phyloP scores from a whole-genome alignment of 2,888 invertebrate genomes.

The Meganola albula region DNA sequence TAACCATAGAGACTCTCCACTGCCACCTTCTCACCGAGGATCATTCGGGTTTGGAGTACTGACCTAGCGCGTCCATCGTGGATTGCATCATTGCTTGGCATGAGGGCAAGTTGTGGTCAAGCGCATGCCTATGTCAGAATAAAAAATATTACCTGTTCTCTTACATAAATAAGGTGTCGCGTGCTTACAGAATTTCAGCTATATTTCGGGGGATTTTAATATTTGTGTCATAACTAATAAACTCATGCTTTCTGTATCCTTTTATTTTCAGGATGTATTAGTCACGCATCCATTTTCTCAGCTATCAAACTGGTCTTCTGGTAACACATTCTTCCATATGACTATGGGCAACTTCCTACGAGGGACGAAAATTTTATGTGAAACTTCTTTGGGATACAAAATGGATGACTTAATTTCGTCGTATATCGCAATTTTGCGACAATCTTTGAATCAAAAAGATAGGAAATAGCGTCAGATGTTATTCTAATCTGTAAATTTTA shows the following conservation, averaged over 20 bases:
- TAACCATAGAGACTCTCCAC: no score
- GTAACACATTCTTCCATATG: constrained; percentile 96
- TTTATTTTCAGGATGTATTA: constrained; percentile 84
- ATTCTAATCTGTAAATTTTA: no score
- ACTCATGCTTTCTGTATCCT: constrained; percentile 18
- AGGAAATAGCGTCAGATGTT: constrained; percentile 20
- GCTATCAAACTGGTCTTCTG: constrained; percentile 96
- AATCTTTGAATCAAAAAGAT: constrained; percentile 47
- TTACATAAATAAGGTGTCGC: no score
- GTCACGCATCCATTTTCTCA: constrained; percentile 91
- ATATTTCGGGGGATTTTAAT: no score
- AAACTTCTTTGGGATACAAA: constrained; percentile 95
- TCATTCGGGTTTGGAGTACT: no score
- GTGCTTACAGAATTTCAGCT: no score
- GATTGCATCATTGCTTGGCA: no score
- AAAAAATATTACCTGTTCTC: no score
- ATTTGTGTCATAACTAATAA: background rate
- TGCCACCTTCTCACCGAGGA: no score
- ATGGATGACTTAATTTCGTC: constrained; percentile 97
- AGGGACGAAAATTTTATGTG: constrained; percentile 92
- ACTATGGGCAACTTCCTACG: constrained; percentile 96
- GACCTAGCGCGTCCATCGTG: no score
- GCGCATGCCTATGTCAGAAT: no score
- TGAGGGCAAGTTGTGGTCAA: no score
- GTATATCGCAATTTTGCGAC: constrained; percentile 82